Conservation (phyloP, 2,113 vertebrate species). For the Patagioenas fasciata region DNA sequence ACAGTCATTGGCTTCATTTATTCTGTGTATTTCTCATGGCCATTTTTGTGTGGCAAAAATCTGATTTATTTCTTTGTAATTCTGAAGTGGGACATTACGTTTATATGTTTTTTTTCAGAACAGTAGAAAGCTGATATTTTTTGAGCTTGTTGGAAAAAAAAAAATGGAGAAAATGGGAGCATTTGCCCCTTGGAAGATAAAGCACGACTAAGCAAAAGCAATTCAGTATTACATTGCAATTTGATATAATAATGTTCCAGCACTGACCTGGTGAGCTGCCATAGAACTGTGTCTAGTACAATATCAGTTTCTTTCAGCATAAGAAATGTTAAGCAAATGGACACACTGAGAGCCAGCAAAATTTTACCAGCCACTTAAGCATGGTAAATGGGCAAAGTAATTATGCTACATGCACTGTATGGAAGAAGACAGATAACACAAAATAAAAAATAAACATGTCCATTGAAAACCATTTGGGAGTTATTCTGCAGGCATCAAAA, state of each 20-base stretch:
- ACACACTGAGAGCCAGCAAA: neutral
- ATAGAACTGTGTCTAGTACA: neutral
- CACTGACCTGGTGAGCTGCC: neutral
- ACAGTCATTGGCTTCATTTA: neutral
- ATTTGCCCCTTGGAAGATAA: neutral
- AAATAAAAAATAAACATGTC: neutral
- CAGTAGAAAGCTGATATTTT: neutral
- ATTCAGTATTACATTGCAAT: neutral
- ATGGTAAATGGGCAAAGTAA: neutral
- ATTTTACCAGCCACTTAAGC: neutral
- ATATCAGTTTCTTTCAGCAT: neutral
- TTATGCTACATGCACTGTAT: neutral
- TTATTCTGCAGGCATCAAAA: neutral
- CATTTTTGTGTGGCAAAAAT: neutral
- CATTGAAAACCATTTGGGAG: neutral
- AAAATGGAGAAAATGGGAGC: neutral
- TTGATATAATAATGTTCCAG: neutral
- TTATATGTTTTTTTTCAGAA: neutral
- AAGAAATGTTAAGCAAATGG: neutral
- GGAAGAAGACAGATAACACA: neutral
- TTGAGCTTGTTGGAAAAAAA: neutral
- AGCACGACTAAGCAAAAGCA: neutral
- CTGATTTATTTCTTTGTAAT: neutral
- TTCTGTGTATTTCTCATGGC: neutral
- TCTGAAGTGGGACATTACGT: neutral